Evolutionary conservation across 2,888 invertebrate genomes (phyloP), one percentile per base, ranked within the genome.

Genomic region (Lepidochrysops patricia): DNA sequence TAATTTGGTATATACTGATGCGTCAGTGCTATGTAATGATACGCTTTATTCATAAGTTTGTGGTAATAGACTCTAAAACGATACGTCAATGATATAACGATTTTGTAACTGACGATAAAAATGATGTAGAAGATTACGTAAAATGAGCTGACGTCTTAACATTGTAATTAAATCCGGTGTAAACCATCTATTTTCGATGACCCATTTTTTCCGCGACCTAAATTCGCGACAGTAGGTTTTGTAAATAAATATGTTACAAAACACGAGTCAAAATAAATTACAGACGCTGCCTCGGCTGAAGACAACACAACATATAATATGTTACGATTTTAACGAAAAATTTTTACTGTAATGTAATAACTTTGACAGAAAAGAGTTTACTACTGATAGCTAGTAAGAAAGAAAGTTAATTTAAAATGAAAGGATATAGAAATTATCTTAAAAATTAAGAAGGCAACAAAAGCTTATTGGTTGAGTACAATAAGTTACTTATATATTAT

Each of bases 91-190:
- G n/a, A n/a, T n/a, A n/a, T 23, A 3, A 9, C 9, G 23, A 43
- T 43, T 23, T 43, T 43, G 9, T 12, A 43, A 19, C 9, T 43
- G 19, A 43, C 23, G 19, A 43, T 19, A 19, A 43, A 9, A 19
- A 23, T 23, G 12, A 43, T 9, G 43, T 43, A 23, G 43, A 43
- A 37, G 25, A 50, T 50, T 50, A 50, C 50, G 26, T 26, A 26
- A 50, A 26, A 50, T 50, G 25, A 26, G 26, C 25, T 26, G 67
- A 62, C 60, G 63, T 63, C 59, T 69, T 74, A 75, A 77, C 62
- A 63, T 75, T 79, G 79, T 82, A 87, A 88, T 89, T 84, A 80
- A 83, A 83, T 72, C 81, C 80, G 80, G 79, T 82, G 80, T 78
- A 79, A 76, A 75, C 73, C 68, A 71, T 76, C 79, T 83, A 84